Evolutionary conservation across 2,797 vertebrate species (phyloP), one percentile per base, ranked within the genome.

Genomic region (Sebastes taczanowskii): DNA sequence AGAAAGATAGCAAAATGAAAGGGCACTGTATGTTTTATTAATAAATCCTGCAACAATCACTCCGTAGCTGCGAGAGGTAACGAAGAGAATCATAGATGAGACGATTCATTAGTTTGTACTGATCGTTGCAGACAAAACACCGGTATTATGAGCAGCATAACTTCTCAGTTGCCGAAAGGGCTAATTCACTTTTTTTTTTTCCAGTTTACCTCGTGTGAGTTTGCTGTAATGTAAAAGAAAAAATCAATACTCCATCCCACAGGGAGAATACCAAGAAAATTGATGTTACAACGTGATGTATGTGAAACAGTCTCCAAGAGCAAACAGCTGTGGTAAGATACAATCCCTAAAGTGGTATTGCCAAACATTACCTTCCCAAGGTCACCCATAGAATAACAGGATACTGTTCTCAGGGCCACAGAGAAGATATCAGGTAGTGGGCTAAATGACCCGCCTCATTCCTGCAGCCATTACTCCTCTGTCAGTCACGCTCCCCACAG

Each of bases 181-280:
- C 68, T 64, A 74, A 80, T 86, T 80, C 42, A 18, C 11, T 73
- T 71, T 32, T 42, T 29, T 30, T 49, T 65, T 27, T 4, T 55
- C 18, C 9, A 59, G 61, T 65, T 76, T 46, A 69, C 64, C 59
- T 78, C 4, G 2, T 1, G 22, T 46, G 56, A 42, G 32, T 82
- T 79, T 83, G 72, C 60, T 73, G 55, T 77, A 75, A 77, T 66
- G 64, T 49, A 55, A 59, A 81, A 86, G 14, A 38, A 81, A 83
- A 58, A 65, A 90, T 92, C 87, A 68, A 91, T 93, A 86, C 20
- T 81, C 79, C n/a, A 86, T 88, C 74, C 82, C 23, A 11, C 6
- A 34, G 73, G 78, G 63, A 79, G 74, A 83, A 78, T 60, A 79
- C 20, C 20, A 23, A 77, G 82, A 81, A 82, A 85, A 85, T 86